Percentiles rank a stretch among this genome's conserved stretches.
phyloP scores from a whole-genome alignment of 2,113 vertebrate species.

The Grammomys surdaster region DNA sequence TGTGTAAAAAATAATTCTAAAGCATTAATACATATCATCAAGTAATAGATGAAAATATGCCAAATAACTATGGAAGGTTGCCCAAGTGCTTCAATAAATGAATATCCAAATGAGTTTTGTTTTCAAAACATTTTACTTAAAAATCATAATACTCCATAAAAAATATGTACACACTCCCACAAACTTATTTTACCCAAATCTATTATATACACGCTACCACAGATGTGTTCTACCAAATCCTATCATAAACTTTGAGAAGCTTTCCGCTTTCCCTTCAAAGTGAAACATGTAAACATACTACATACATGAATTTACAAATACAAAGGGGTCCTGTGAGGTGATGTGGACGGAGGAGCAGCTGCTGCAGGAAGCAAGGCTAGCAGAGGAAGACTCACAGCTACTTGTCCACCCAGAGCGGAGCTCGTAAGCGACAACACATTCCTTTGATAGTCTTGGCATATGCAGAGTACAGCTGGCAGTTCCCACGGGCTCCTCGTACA shows the following conservation, averaged over 20 bases:
- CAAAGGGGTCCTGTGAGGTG: neutral
- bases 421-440: neutral
- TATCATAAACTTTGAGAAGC: neutral
- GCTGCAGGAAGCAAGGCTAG: neutral
- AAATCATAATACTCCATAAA: slow-evolving; percentile 5
- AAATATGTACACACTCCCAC: neutral
- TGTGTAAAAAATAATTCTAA: slow-evolving; percentile 21
- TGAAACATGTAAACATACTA: neutral
- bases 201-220: no score
- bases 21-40: slow-evolving; percentile 33
- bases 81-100: slow-evolving; percentile 40
- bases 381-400: rapidly evolving
- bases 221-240: neutral
- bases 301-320: neutral
- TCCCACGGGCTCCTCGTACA: neutral
- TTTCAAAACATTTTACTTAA: slow-evolving; percentile 70
- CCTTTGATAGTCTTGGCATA: neutral
- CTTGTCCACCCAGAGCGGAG: neutral
- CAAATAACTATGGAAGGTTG: slow-evolving; percentile 24
- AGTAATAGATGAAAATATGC: neutral
- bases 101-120: slow-evolving; percentile 35
- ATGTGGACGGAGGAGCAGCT: neutral
- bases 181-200: neutral
- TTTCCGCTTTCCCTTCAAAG: slow-evolving; percentile 15
- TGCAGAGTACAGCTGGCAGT: neutral